Base-by-base conservation (phyloP, 2,797 vertebrate genomes). In the Poecilia gillii region DNA sequence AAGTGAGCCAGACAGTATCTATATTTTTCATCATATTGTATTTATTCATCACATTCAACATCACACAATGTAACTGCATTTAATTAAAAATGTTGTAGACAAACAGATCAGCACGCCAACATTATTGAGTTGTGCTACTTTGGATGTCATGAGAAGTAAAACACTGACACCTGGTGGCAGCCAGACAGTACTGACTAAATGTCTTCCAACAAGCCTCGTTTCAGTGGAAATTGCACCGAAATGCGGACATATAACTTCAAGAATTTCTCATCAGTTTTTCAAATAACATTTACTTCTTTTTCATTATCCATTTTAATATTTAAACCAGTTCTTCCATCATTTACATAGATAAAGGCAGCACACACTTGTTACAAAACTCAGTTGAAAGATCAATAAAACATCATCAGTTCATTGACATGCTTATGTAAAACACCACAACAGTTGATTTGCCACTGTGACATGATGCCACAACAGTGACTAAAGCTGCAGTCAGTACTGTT, bases 121-220 rank as follows among this genome's bases (percentile, higher is more conserved):
- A 6, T 62, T 6, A 33, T 62, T 0, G 5, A 62, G 28, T 33
- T 33, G 31, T 33, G 25, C 12, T 6, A 28, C 28, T 55, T 55
- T 41, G 39, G 4, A 20, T 43, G 66, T 43, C 2, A 3, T 33
- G 4, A 46, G 3, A 76, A 71, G 64, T n/a, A 66, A 72, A 16
- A 84, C 36, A 6, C 43, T 84, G 87, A 82, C 85, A 88, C 74
- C 89, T 87, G 81, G 80, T 90, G 87, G 78, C 51, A 2, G 74
- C 6, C 28, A 66, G 8, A 11, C 8, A 18, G 18, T 25, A 66
- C 16, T 39, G 64, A 23, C 64, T 66, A 66, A 39, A 16, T 8
- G 31, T 64, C 14, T 62, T 18, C 11, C 28, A 11, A 25, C 25
- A 59, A 59, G n/a, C 57, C n/a, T 59, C 12, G 57, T 28, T 31